phyloP scores from a whole-genome alignment of 2,113 vertebrate species.

The Ochotona princeps region DNA sequence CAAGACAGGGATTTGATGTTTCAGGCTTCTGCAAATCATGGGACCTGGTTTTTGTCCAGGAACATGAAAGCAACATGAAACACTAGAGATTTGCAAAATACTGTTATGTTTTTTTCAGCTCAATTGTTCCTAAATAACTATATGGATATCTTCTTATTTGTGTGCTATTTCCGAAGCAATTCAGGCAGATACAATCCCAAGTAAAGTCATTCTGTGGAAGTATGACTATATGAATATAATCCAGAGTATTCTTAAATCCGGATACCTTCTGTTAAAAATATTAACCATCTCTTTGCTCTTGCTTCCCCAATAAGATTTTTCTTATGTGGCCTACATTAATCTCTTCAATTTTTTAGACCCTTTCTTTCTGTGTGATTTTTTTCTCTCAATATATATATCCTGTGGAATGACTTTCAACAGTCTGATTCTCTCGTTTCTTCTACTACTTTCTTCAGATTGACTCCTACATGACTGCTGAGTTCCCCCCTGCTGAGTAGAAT shows the following conservation, averaged over 20 bases:
- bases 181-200: neutral
- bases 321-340: neutral
- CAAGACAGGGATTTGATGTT: neutral
- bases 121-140: neutral
- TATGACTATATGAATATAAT: neutral
- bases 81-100: neutral
- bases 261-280: neutral
- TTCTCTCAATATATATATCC: neutral
- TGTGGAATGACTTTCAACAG: neutral
- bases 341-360: neutral
- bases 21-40: neutral
- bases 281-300: neutral
- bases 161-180: slow-evolving; percentile 11
- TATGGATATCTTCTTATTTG: neutral
- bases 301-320: neutral
- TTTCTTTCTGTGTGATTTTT: neutral
- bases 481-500: neutral
- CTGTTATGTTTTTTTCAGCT: neutral
- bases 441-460: neutral
- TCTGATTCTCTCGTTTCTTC: neutral
- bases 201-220: neutral
- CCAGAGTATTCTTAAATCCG: neutral
- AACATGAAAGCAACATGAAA: neutral
- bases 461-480: neutral
- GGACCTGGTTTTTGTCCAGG: neutral